A percentile compares a stretch with the other conserved stretches of the same genome.
These are phyloP conservation scores for Agelaius phoeniceus DNA, from an alignment of 2,113 vertebrate genomes.

Conservation along the genomic window DNA sequence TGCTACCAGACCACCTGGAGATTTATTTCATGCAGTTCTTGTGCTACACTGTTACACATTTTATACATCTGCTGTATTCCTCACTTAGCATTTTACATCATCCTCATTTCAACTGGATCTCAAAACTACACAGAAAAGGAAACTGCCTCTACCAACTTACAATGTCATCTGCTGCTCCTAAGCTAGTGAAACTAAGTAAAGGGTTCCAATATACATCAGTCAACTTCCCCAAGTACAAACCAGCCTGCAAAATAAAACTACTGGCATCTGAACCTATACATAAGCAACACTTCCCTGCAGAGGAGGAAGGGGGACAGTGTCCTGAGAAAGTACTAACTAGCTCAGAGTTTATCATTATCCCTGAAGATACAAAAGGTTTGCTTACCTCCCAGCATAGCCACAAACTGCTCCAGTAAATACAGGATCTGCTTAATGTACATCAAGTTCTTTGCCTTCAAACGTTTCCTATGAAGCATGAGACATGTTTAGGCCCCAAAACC, in stretches of 20 bases:
- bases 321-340: not conserved
- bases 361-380: not conserved
- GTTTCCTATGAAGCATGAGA: constrained; percentile 76
- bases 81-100: not conserved
- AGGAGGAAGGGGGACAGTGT: not conserved
- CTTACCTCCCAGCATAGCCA: constrained; percentile 88
- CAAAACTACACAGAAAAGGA: not conserved
- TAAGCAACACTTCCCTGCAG: not conserved
- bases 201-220: not conserved
- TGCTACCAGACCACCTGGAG: not conserved
- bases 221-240: not conserved
- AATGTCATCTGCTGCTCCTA: not conserved
- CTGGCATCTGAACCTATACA: not conserved
- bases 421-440: constrained; percentile 98
- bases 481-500: not conserved
- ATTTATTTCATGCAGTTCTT: not conserved
- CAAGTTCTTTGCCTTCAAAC: constrained; percentile 94
- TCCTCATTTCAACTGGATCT: not conserved
- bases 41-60: not conserved
- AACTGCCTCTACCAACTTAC: not conserved
- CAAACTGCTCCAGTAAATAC: constrained; percentile 87
- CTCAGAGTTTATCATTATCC: not conserved
- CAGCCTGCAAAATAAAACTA: not conserved
- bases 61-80: not conserved
- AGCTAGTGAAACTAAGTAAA: not conserved